phyloP scores from a whole-genome alignment of 2,113 vertebrate species.

The Marcusenius ussheri region DNA sequence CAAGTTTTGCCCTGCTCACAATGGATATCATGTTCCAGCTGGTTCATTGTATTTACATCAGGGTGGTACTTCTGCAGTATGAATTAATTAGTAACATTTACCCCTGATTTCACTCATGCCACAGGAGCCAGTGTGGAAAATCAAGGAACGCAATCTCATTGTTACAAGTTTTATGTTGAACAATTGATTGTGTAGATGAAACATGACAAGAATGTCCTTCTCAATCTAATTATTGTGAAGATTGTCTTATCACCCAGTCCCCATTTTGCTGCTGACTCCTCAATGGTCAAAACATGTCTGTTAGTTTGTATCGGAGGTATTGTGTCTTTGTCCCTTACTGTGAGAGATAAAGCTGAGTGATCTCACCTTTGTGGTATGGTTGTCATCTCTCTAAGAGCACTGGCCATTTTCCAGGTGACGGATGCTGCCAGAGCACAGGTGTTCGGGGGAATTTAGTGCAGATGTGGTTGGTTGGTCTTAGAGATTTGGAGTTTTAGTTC shows the following conservation, averaged over 20 bases:
- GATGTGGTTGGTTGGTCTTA: background rate
- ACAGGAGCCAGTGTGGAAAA: background rate
- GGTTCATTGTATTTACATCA: background rate
- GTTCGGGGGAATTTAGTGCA: background rate
- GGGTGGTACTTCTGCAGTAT: background rate
- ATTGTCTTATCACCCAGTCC: background rate
- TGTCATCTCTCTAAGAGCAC: background rate
- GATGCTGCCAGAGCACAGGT: background rate
- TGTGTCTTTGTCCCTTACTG: background rate
- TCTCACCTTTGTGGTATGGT: background rate
- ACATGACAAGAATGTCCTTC: background rate
- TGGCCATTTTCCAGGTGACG: background rate
- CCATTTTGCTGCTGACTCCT: background rate
- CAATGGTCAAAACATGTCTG: background rate
- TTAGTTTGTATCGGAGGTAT: background rate
- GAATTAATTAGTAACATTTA: background rate
- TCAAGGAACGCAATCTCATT: background rate
- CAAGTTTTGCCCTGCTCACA: background rate
- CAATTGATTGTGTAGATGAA: background rate
- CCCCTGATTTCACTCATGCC: background rate
- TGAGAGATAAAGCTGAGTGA: background rate
- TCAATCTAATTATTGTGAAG: background rate
- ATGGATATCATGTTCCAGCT: background rate
- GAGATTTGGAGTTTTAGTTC: background rate
- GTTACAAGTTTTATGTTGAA: background rate